Evolutionary conservation across 2,113 vertebrate genomes (phyloP).

Genomic region (Synchiropus splendidus): DNA sequence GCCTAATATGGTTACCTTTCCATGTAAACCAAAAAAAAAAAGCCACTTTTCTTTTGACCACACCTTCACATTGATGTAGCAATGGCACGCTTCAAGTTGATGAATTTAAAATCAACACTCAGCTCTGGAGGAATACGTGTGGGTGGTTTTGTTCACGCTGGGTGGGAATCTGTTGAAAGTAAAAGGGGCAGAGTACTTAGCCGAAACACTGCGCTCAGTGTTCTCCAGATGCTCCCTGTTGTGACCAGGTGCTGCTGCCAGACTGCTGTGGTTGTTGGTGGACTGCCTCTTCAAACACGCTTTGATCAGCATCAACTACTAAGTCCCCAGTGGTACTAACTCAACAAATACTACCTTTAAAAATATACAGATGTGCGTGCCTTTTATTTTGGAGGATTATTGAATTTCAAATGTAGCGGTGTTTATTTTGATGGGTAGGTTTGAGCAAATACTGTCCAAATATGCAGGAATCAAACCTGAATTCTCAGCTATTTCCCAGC

Average conservation of each 20-base stretch:
- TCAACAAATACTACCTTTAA: constrained; percentile 43
- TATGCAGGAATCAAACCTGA: constrained; percentile 37
- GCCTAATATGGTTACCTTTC: too few species aligned
- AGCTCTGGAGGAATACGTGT: too few species aligned
- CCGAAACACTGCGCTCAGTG: constrained; percentile 46
- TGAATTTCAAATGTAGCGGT: too few species aligned
- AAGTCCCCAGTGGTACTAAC: constrained; percentile 26
- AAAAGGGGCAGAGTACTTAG: constrained; percentile 30
- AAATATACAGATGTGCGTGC: too few species aligned
- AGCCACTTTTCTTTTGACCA: too few species aligned
- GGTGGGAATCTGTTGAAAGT: constrained; percentile 42
- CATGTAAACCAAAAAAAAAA: too few species aligned
- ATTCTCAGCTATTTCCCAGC: constrained; percentile 33
- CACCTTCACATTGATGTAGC: too few species aligned
- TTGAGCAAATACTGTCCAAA: constrained; percentile 44
- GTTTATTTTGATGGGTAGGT: constrained; percentile 54
- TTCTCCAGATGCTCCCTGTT: constrained; percentile 57
- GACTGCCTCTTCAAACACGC: constrained; percentile 51
- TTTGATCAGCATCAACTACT: constrained; percentile 51
- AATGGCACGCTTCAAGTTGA: too few species aligned
- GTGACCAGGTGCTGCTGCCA: constrained; percentile 26
- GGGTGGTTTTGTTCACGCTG: neutral
- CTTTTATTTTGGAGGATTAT: too few species aligned
- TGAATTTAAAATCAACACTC: too few species aligned
- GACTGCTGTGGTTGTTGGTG: constrained; percentile 51